These are phyloP conservation scores for Helicolenus hilgendorfi DNA, from an alignment of 2,797 vertebrate genomes.

Conservation along the genomic window DNA sequence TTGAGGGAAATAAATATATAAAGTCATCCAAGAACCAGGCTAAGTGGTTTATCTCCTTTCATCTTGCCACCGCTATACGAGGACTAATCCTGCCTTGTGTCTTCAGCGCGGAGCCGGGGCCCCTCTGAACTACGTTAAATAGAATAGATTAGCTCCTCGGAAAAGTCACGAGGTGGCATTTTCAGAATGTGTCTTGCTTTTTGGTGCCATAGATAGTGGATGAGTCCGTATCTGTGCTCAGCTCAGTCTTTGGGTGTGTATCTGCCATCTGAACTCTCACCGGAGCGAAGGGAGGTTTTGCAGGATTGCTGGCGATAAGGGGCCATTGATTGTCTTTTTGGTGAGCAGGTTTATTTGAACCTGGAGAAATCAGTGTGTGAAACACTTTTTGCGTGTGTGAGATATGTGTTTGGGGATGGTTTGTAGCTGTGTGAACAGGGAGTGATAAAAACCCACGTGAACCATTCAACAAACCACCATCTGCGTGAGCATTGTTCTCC, in stretches of 20 bases:
- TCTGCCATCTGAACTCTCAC: conserved; percentile 67
- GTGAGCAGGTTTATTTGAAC: conserved; percentile 55
- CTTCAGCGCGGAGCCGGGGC: conserved; percentile 66
- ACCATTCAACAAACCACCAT: conserved; percentile 20
- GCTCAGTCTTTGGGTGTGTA: conserved; percentile 58
- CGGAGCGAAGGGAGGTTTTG: conserved; percentile 14
- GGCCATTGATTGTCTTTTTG: conserved; percentile 66
- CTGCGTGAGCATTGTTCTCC: conserved; percentile 51
- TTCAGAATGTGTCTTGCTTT: conserved; percentile 68
- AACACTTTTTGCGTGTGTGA: conserved; percentile 1
- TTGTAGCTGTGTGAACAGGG: background rate
- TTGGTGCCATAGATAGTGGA: conserved; percentile 59
- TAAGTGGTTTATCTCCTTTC: conserved; percentile 90
- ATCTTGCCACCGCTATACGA: conserved; percentile 83
- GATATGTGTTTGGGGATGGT: conserved; percentile 9
- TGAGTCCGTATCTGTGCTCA: conserved; percentile 55
- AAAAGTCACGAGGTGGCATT: conserved; percentile 87
- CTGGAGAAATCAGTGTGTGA: background rate
- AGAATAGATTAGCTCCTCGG: conserved; percentile 83
- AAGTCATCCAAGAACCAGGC: conserved; percentile 85
- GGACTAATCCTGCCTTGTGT: conserved; percentile 86
- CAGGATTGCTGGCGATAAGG: conserved; percentile 53
- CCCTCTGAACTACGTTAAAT: conserved; percentile 86
- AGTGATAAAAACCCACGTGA: conserved; percentile 29
- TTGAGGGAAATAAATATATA: conserved; percentile 89